phyloP scores from a whole-genome alignment of 2,888 invertebrate genomes.

The Cartodere bifasciata region DNA sequence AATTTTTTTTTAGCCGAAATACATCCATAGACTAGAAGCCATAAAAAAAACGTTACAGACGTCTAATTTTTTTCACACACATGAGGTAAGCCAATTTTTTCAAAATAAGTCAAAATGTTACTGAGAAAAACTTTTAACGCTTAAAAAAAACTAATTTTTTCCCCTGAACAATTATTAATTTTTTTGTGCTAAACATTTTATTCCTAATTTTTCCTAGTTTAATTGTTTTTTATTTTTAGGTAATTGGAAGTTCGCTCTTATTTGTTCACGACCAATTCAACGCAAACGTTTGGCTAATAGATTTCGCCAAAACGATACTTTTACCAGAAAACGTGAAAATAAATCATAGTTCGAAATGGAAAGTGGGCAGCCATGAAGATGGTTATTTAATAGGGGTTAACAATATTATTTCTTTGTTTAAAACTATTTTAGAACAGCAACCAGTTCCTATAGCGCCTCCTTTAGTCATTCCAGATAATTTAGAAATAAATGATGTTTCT shows the following conservation, averaged over 20 bases:
- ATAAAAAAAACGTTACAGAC: conserved; percentile 72
- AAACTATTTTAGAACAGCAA: conserved; percentile 42
- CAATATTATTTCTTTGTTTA: conserved; percentile 77
- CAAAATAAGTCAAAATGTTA: conserved; percentile 4
- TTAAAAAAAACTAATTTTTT: no score
- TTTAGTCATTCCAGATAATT: conserved; percentile 24
- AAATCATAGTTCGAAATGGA: conserved; percentile 75
- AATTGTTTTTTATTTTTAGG: conserved; percentile 38
- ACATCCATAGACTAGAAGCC: conserved; percentile 72
- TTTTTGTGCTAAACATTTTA: no score
- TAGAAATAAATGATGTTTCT: no score
- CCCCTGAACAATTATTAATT: no score
- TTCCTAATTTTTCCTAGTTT: no score
- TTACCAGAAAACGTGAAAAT: conserved; percentile 63
- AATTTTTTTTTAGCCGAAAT: conserved; percentile 56
- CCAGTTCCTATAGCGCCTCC: conserved; percentile 30
- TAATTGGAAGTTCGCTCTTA: conserved; percentile 87
- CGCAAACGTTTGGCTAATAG: conserved; percentile 93
- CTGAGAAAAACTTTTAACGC: background rate
- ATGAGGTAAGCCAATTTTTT: conserved; percentile 64
- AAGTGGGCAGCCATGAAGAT: conserved; percentile 92
- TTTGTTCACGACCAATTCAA: conserved; percentile 85
- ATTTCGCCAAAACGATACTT: conserved; percentile 89
- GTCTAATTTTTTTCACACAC: conserved; percentile 81
- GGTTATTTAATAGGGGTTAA: conserved; percentile 88